These are phyloP conservation scores for Buphagus erythrorhynchus DNA, from an alignment of 2,797 vertebrate genomes.

Conservation along the genomic window DNA sequence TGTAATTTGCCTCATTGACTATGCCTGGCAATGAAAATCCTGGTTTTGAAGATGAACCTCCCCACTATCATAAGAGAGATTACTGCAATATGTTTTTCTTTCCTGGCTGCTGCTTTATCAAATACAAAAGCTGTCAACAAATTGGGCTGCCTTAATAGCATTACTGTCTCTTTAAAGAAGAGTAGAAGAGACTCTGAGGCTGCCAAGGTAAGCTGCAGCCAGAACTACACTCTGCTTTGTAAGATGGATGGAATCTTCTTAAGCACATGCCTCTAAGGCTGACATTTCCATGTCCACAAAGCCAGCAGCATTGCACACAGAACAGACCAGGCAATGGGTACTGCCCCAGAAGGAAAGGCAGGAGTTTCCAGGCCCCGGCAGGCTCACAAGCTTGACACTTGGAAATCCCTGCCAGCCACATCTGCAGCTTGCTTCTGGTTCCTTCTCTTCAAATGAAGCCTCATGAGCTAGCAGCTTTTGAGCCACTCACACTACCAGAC, in stretches of 20 bases:
- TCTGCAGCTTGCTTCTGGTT: neutral
- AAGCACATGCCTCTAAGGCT: neutral
- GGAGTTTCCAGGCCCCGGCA: neutral
- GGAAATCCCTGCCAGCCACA: neutral
- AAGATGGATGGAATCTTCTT: neutral
- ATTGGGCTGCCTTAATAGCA: constrained; percentile 36
- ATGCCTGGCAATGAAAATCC: neutral
- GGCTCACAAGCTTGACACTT: neutral
- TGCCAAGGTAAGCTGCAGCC: constrained; percentile 27
- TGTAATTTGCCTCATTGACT: neutral
- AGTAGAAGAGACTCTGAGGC: constrained; percentile 8
- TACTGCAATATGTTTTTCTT: neutral
- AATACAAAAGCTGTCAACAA: constrained; percentile 50
- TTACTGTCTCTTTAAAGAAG: constrained; percentile 14
- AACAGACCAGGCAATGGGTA: neutral
- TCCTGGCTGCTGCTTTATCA: neutral
- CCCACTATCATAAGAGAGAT: neutral
- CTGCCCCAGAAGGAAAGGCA: neutral
- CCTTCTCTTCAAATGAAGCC: neutral
- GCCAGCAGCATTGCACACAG: neutral
- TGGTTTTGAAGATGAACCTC: constrained; percentile 29
- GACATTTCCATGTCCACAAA: neutral
- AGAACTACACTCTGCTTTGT: neutral
- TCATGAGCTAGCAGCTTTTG: neutral
- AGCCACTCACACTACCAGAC: neutral